These are phyloP conservation scores for Anoura caudifer DNA, from an alignment of 2,113 vertebrate genomes.

Conservation along the genomic window DNA sequence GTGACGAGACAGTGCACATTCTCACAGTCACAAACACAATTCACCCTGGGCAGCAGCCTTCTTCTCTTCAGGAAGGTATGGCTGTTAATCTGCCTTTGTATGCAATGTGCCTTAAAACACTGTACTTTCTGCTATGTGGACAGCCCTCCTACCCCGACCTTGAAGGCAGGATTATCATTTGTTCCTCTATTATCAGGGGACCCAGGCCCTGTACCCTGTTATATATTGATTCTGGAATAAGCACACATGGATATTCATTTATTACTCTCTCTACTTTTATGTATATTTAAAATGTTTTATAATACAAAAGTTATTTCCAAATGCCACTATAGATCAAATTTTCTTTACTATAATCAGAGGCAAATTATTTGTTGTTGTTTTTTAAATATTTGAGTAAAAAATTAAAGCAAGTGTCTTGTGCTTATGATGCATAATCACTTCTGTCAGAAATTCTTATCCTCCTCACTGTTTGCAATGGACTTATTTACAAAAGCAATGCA, in stretches of 20 bases:
- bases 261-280: not conserved
- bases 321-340: not conserved
- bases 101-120: too few species aligned
- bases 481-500: conserved; percentile 39
- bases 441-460: not conserved
- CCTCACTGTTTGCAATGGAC: not conserved
- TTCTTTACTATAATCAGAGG: not conserved
- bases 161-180: too few species aligned
- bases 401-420: not conserved
- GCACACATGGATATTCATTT: not conserved
- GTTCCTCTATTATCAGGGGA: too few species aligned
- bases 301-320: not conserved
- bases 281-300: not conserved
- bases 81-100: too few species aligned
- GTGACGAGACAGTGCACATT: too few species aligned
- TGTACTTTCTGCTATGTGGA: too few species aligned
- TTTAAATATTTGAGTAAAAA: not conserved
- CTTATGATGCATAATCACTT: not conserved
- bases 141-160: too few species aligned
- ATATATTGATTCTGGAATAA: not conserved
- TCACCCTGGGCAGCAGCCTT: too few species aligned
- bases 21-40: too few species aligned
- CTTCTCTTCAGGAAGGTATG: too few species aligned
- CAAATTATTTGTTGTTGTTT: not conserved
- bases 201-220: too few species aligned